phyloP scores from a whole-genome alignment of 2,888 invertebrate genomes.

The Drosophila subquinaria region DNA sequence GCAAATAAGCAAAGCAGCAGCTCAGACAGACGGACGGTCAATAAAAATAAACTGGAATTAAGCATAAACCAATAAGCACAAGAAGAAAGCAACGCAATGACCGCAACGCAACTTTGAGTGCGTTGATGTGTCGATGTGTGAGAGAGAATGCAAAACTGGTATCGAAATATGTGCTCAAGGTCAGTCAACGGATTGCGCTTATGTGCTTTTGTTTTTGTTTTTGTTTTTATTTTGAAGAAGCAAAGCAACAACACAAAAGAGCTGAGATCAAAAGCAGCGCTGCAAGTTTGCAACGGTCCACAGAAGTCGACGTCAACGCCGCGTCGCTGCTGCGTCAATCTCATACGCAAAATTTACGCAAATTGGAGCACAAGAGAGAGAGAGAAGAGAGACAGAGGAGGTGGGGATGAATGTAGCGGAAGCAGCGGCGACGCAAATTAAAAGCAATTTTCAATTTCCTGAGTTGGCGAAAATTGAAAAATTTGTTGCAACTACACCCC shows the following conservation, averaged over 20 bases:
- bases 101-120: conserved; percentile 38
- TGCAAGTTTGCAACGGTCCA: conserved; percentile 51
- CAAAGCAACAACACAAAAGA: conserved; percentile 32
- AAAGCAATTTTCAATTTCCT: conserved; percentile 79
- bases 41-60: conserved; percentile 80
- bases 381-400: conserved; percentile 20
- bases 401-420: conserved; percentile 56
- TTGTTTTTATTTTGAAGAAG: conserved; percentile 49
- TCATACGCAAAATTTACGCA: conserved; percentile 59
- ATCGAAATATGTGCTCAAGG: conserved; percentile 79
- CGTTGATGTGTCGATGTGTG: background rate
- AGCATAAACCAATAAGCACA: conserved; percentile 75
- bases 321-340: conserved; percentile 12
- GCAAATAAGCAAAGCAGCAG: conserved; percentile 28
- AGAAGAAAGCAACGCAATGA: conserved; percentile 57
- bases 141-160: conserved; percentile 65
- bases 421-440: conserved; percentile 71
- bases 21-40: conserved; percentile 47
- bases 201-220: conserved; percentile 12
- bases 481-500: conserved; percentile 42
- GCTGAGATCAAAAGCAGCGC: conserved; percentile 64
- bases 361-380: conserved; percentile 48
- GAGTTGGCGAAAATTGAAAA: conserved; percentile 72
- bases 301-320: conserved; percentile 10
- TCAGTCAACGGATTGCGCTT: conserved; percentile 78